Conservation (phyloP, 1,140 invertebrate species). For the Apis dorsata region DNA sequence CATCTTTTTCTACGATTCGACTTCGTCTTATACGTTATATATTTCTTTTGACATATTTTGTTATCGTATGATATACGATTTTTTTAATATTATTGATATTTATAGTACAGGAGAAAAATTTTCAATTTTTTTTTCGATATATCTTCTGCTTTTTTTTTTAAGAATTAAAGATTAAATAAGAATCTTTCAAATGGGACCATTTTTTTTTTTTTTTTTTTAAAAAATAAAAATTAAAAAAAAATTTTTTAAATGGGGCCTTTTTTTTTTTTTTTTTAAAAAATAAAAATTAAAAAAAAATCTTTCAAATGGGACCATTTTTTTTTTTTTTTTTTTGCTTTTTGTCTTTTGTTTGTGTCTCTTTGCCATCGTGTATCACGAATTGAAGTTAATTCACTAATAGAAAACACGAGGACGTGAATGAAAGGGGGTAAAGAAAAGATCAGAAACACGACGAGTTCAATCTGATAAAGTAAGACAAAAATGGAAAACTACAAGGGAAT, state of each 20-base stretch:
- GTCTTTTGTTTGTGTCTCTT: neutral
- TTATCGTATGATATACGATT: neutral
- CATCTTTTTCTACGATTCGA: conserved; percentile 1
- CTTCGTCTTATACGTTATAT: neutral
- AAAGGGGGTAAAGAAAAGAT: neutral
- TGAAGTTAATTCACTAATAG: neutral
- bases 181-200: neutral
- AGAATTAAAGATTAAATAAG: neutral
- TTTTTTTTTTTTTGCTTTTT: neutral
- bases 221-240: no score
- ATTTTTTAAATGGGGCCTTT: no score
- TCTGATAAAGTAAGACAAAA: neutral
- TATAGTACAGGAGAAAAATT: no score
- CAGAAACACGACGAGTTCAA: neutral
- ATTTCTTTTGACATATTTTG: no score
- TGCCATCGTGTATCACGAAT: no score
- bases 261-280: no score
- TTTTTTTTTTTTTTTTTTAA: neutral
- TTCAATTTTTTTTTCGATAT: no score
- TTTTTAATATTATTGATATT: neutral
- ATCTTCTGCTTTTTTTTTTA: no score
- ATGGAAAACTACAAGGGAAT: neutral
- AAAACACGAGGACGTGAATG: neutral
- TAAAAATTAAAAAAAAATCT: neutral
- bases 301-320: neutral